phyloP scores from a whole-genome alignment of 2,797 vertebrate species.

The Falco biarmicus region DNA sequence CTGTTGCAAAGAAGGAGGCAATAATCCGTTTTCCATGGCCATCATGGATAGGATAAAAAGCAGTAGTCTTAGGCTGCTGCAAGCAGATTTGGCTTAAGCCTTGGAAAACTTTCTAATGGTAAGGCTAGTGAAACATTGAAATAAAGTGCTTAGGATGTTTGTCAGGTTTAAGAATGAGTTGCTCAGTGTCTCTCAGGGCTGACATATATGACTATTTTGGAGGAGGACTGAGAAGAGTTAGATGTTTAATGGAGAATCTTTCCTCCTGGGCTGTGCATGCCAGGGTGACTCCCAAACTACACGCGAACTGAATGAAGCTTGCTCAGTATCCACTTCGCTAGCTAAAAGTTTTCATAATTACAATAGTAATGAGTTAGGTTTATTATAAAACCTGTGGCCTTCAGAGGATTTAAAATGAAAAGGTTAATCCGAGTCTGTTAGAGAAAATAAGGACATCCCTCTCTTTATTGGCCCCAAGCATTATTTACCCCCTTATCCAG shows the following conservation, averaged over 20 bases:
- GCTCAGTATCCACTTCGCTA: not conserved
- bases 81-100: constrained; percentile 15
- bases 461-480: not conserved
- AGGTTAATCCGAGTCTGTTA: not conserved
- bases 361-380: not conserved
- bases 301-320: not conserved
- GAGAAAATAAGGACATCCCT: not conserved
- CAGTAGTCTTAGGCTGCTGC: not conserved
- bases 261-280: rapidly evolving
- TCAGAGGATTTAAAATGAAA: not conserved
- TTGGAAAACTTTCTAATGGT: not conserved
- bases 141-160: not conserved
- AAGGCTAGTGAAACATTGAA: not conserved
- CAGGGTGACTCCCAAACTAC: not conserved
- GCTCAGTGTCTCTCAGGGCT: not conserved
- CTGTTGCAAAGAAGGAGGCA: not conserved
- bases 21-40: constrained; percentile 37
- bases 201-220: not conserved
- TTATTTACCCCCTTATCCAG: not conserved
- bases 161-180: not conserved
- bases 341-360: not conserved
- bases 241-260: not conserved
- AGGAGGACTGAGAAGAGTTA: not conserved
- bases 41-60: not conserved
- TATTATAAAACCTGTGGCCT: not conserved